phyloP scores from a whole-genome alignment of 92 coral and sea anemone species.

The Palythoa heliodiscus region DNA sequence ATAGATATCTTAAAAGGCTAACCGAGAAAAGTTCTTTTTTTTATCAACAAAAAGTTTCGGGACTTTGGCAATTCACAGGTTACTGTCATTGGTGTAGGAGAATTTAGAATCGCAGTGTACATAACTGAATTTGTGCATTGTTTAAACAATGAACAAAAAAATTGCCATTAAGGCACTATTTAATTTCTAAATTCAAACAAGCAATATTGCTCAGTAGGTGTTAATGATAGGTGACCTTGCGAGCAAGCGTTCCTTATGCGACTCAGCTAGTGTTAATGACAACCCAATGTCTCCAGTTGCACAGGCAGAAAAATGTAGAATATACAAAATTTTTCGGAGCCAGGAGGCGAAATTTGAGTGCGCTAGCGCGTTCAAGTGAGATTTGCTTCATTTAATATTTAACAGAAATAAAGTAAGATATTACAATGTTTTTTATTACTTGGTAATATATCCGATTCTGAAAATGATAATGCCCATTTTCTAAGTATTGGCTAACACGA shows the following conservation, averaged over 20 bases:
- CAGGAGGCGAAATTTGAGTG: not conserved
- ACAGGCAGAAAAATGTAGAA: not conserved
- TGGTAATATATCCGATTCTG: not conserved
- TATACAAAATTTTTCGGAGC: not conserved
- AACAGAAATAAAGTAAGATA: not conserved
- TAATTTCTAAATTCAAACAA: not conserved
- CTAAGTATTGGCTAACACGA: too few species aligned
- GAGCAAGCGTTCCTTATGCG: not conserved
- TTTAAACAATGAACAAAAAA: not conserved
- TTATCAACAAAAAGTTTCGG: not conserved
- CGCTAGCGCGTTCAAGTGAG: not conserved
- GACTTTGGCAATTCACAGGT: too few species aligned
- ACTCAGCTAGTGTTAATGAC: not conserved
- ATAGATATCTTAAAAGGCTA: too few species aligned
- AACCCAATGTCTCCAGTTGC: not conserved
- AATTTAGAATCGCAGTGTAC: too few species aligned
- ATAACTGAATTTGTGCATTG: not conserved
- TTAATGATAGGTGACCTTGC: not conserved
- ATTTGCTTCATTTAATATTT: not conserved
- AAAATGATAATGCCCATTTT: too few species aligned
- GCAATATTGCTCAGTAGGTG: constrained; percentile 1
- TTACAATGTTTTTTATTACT: not conserved
- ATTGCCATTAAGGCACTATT: not conserved
- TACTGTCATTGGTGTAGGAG: too few species aligned
- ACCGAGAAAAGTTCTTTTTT: not conserved